Conservation (phyloP, 1,140 invertebrate species). For the Anastatus disparis region DNA sequence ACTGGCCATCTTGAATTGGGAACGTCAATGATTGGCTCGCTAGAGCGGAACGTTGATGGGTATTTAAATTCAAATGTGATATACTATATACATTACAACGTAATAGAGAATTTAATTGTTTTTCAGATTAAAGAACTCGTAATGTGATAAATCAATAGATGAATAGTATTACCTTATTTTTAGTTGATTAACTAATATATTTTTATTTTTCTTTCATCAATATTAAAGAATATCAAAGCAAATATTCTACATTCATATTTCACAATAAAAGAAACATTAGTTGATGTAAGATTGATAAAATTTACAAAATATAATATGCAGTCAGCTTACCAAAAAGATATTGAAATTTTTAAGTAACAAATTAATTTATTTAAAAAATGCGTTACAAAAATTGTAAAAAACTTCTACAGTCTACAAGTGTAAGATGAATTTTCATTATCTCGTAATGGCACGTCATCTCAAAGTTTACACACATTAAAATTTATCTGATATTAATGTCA, state of each 20-base stretch:
- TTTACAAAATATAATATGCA: neutral
- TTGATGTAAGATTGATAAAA: neutral
- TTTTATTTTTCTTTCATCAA: too few species aligned
- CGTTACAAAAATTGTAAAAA: conserved; percentile 49
- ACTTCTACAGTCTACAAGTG: conserved; percentile 1
- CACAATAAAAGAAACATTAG: too few species aligned
- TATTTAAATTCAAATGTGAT: conserved; percentile 7
- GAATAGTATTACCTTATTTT: too few species aligned
- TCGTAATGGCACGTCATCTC: conserved; percentile 1
- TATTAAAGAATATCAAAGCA: too few species aligned
- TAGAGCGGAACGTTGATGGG: neutral
- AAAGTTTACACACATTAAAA: neutral
- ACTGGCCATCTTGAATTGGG: neutral
- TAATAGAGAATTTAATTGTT: too few species aligned
- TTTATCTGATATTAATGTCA: too few species aligned
- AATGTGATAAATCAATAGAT: too few species aligned
- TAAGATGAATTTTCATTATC: conserved; percentile 4
- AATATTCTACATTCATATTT: too few species aligned
- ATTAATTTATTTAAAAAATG: conserved; percentile 55
- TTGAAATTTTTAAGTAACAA: conserved; percentile 41
- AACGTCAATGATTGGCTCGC: neutral
- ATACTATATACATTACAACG: too few species aligned
- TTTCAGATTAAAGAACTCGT: too few species aligned
- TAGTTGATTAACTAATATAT: too few species aligned
- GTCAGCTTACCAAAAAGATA: neutral